Percentiles rank a stretch among this genome's conserved stretches.
phyloP scores from a whole-genome alignment of 1,140 invertebrate genomes.

The Ostrea edulis region DNA sequence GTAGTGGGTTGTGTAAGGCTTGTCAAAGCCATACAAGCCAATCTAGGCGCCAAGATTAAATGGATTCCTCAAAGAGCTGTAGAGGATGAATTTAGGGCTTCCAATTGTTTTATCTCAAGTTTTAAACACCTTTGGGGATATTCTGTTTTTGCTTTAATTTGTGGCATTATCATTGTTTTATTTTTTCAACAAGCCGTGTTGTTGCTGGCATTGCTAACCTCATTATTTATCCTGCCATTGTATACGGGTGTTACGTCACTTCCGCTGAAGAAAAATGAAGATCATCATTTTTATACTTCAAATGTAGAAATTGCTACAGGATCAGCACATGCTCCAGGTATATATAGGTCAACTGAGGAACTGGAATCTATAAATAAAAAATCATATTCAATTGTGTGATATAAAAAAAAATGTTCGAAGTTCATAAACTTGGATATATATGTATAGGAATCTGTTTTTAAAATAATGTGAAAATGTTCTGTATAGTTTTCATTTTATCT shows the following conservation, averaged over 20 bases:
- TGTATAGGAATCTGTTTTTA: too few species aligned
- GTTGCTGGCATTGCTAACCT: slow-evolving; percentile 63
- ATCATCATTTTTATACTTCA: background rate
- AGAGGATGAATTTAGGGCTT: slow-evolving; percentile 72
- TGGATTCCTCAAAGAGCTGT: slow-evolving; percentile 75
- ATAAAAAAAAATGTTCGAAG: too few species aligned
- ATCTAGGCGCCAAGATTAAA: slow-evolving; percentile 66
- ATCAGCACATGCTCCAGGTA: slow-evolving; percentile 39
- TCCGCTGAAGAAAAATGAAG: slow-evolving; percentile 42
- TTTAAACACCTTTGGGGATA: slow-evolving; percentile 73
- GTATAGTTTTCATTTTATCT: too few species aligned
- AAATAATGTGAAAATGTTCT: too few species aligned
- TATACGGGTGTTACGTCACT: slow-evolving; percentile 71
- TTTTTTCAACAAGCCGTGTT: slow-evolving; percentile 60
- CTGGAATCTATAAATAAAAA: background rate
- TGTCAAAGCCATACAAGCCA: slow-evolving; percentile 66
- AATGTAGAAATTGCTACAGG: slow-evolving; percentile 43
- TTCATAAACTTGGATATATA: too few species aligned
- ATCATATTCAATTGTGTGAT: background rate
- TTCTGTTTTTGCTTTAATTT: slow-evolving; percentile 60
- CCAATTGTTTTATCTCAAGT: slow-evolving; percentile 72
- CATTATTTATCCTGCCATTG: slow-evolving; percentile 65
- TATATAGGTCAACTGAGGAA: background rate
- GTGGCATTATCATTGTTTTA: slow-evolving; percentile 58
- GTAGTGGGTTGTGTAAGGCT: slow-evolving; percentile 73